A percentile compares a stretch with the other conserved stretches of the same genome.
phyloP scores from a whole-genome alignment of 2,888 invertebrate species.

The Thera britannica region DNA sequence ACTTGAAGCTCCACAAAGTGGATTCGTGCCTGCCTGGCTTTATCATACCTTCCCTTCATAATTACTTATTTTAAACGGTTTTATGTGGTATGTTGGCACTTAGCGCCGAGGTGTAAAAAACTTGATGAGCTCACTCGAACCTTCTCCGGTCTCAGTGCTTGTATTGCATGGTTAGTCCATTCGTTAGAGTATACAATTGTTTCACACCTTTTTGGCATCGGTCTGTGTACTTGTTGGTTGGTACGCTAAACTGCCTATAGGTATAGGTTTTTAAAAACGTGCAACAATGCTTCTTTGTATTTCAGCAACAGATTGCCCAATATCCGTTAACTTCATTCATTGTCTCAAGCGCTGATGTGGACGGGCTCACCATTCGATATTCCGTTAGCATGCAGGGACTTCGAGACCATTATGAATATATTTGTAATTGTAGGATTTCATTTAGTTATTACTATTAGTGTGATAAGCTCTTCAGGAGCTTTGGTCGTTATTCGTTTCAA shows the following conservation, averaged over 20 bases:
- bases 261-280: not conserved
- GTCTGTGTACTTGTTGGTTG: too few relatives aligned
- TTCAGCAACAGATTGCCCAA: constrained; percentile 38
- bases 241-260: not conserved
- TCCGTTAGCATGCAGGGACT: constrained; percentile 9
- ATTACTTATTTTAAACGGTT: constrained; percentile 20
- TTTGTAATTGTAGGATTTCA: too few relatives aligned
- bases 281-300: constrained; percentile 12
- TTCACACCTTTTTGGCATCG: not conserved
- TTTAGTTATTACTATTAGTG: too few relatives aligned
- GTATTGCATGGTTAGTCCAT: too few relatives aligned
- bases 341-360: constrained; percentile 34
- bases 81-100: constrained; percentile 13
- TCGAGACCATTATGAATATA: not conserved
- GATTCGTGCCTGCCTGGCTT: constrained; percentile 21
- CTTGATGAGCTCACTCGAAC: not conserved
- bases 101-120: not conserved
- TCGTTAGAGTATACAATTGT: not conserved
- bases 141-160: too few relatives aligned
- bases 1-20: constrained; percentile 26
- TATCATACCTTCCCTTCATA: constrained; percentile 13
- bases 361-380: constrained; percentile 11
- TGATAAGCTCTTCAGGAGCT: too few relatives aligned
- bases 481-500: too few relatives aligned
- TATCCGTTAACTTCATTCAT: constrained; percentile 42